These are phyloP conservation scores for Ypsolopha sequella DNA, from an alignment of 2,888 invertebrate genomes.

Conservation along the genomic window DNA sequence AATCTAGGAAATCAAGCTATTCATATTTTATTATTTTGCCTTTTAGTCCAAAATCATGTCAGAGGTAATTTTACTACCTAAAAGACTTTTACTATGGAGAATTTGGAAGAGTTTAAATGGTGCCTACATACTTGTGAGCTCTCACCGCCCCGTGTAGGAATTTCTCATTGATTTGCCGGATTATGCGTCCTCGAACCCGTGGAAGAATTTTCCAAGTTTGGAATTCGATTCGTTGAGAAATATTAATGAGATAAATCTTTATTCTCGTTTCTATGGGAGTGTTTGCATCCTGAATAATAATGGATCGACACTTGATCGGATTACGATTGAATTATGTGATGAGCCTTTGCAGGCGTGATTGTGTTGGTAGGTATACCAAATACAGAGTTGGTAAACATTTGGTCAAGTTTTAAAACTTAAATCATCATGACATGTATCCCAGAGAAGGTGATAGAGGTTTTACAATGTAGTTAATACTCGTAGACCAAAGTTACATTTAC, in stretches of 20 bases:
- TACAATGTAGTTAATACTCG: too few species aligned
- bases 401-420: too few species aligned
- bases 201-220: slow-evolving; percentile 51
- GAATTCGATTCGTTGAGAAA: slow-evolving; percentile 41
- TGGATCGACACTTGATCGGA: background rate
- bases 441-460: too few species aligned
- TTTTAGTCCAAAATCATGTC: too few species aligned
- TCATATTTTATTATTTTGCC: too few species aligned
- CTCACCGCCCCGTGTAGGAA: slow-evolving; percentile 42
- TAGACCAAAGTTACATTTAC: too few species aligned
- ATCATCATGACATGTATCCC: too few species aligned
- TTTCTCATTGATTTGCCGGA: slow-evolving; percentile 46
- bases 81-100: background rate
- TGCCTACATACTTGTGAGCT: slow-evolving; percentile 29
- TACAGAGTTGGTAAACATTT: too few species aligned
- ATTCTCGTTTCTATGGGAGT: slow-evolving; percentile 12
- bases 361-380: too few species aligned
- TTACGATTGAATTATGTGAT: too few species aligned
- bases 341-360: too few species aligned
- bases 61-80: slow-evolving; percentile 19
- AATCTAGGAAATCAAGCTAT: too few species aligned
- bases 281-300: slow-evolving; percentile 2
- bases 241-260: slow-evolving; percentile 50
- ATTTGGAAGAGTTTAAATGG: background rate
- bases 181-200: slow-evolving; percentile 37